Evolutionary conservation across 37 sponge, comb jelly and placozoan species (phyloP), one percentile per base, ranked within the genome.

Genomic region (Lycopodina hypogea): DNA sequence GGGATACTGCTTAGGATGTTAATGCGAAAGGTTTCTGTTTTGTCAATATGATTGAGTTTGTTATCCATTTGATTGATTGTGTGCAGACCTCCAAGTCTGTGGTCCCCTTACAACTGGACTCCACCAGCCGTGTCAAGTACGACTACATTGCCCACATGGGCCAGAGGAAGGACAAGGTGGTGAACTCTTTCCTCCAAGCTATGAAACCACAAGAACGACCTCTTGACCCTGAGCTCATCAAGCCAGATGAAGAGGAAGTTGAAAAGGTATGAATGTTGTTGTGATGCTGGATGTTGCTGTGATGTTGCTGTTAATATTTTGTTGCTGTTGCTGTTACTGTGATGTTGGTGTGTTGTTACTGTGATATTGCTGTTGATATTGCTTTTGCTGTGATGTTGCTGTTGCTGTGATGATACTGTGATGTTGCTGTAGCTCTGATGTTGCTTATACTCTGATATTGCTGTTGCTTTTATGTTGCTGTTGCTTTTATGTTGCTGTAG

Each of bases 171-270:
- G 96, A 95, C 69, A 93, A 92, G 69, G 95, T 94, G 39, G 81
- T 94, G 1, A 88, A 90, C 77, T 78, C 88, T 30, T 79, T 84
- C 8, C 83, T 92, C 21, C 81, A 86, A 34, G 92, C 79, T 37
- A 89, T 92, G 76, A 39, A 86, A 21, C 86, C 83, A 7, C 42
- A 59, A 56, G 80, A 86, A 28, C 80, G 80, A 28, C 85, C 86
- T 6, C 83, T 62, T 66, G 94, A 90, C 82, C n/a, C n/a, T n/a
- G 84, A 86, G 26, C 82, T 98, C 34, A 37, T 79, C 18, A 81
- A 52, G 42, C 99, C 99, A 18, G 94, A 88, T 72, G 96, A 98
- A n/a, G 99, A 98, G 35, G 96, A 95, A 75, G 75, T 98, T n/a
- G 89, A 93, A 51, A 88, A 96, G 76, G 93, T 92, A 26, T 4